These are phyloP conservation scores for Fringilla coelebs DNA, from an alignment of 2,797 vertebrate species.

Conservation along the genomic window DNA sequence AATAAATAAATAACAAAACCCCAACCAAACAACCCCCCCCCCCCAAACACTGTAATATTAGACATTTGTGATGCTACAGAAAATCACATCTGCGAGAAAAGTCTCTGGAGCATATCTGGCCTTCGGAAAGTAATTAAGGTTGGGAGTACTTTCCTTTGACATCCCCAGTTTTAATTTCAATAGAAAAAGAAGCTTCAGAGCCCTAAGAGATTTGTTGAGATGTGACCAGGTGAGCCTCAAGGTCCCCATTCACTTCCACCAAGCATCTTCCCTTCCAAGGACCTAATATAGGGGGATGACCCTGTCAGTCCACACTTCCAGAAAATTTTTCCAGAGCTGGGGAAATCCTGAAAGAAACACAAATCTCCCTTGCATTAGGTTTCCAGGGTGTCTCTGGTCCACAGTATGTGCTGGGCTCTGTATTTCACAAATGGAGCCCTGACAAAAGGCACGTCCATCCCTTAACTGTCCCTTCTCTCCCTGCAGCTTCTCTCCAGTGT, in stretches of 20 bases:
- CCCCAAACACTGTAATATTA: neutral
- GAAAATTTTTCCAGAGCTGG: neutral
- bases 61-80: neutral
- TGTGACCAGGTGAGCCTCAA: neutral
- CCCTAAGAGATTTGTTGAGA: neutral
- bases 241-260: neutral
- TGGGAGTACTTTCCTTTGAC: neutral
- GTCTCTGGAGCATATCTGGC: neutral
- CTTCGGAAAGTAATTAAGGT: neutral
- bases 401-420: neutral
- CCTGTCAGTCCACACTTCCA: neutral
- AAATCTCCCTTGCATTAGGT: neutral
- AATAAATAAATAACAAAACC: neutral
- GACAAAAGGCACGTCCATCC: neutral
- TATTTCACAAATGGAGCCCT: neutral
- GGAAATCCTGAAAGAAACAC: neutral
- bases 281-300: neutral
- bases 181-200: neutral
- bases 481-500: neutral
- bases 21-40: accelerated
- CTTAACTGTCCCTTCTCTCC: neutral
- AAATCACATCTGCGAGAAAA: neutral
- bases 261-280: neutral
- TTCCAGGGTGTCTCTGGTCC: neutral
- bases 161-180: neutral